These are phyloP conservation scores for Bos javanicus DNA, from an alignment of 2,113 vertebrate genomes.

Conservation along the genomic window DNA sequence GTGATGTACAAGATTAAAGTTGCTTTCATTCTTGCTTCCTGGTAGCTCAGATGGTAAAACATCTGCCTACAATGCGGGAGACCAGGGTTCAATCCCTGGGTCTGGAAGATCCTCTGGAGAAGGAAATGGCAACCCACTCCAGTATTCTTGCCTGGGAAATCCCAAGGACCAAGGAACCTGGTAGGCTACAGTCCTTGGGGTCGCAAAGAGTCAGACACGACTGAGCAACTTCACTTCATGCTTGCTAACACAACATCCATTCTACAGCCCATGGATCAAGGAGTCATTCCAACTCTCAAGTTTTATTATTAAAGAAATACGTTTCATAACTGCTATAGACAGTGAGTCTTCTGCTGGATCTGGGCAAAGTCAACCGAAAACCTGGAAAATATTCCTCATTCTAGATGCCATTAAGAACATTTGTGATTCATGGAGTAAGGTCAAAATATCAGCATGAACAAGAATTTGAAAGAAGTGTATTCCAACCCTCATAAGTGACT, in stretches of 20 bases:
- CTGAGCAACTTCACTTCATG: neutral
- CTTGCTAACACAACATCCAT: neutral
- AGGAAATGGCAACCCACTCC: too few relatives aligned
- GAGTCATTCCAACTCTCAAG: neutral
- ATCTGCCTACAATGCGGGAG: too few relatives aligned
- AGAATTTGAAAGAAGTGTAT: neutral
- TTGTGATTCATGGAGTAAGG: neutral
- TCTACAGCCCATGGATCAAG: neutral
- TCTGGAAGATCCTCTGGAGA: too few relatives aligned
- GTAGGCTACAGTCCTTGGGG: too few relatives aligned
- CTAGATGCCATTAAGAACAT: neutral
- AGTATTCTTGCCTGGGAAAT: too few relatives aligned
- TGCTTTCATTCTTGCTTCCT: neutral
- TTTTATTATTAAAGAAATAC: neutral
- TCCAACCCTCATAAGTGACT: neutral
- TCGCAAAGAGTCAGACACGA: too few relatives aligned
- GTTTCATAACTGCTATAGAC: neutral
- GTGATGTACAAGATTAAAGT: neutral
- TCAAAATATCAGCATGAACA: neutral
- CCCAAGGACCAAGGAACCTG: too few relatives aligned
- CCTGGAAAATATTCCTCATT: neutral
- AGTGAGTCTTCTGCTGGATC: neutral
- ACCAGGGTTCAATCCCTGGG: too few relatives aligned
- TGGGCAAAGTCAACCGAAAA: neutral
- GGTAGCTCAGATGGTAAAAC: too few relatives aligned